Percentiles rank a stretch among this genome's conserved stretches.
Conservation (phyloP, 2,888 invertebrate genomes). For the Glyphotaelius pellucidus region DNA sequence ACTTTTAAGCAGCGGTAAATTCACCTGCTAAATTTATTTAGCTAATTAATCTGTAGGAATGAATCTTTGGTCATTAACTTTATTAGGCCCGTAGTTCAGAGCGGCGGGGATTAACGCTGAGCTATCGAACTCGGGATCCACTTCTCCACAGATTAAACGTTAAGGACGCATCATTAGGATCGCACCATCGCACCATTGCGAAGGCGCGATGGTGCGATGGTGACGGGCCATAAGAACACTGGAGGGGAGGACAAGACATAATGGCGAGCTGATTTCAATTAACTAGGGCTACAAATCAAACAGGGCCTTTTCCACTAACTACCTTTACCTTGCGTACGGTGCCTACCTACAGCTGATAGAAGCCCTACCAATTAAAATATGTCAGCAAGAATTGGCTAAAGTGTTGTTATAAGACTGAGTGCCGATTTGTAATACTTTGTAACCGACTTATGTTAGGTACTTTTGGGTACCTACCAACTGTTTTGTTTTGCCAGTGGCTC, state of each 20-base stretch:
- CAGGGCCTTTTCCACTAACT: background rate
- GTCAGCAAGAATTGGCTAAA: conserved; percentile 23
- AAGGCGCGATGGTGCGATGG: conserved; percentile 40
- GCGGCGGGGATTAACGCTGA: conserved; percentile 24
- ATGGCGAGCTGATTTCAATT: conserved; percentile 76
- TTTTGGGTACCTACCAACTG: no score
- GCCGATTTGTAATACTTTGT: background rate
- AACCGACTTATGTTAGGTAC: background rate
- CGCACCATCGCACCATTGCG: no score
- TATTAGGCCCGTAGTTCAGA: conserved; percentile 40
- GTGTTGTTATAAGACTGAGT: background rate
- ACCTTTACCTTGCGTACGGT: background rate
- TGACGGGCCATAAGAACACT: conserved; percentile 55
- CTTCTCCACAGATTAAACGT: conserved; percentile 48
- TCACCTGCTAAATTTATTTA: background rate
- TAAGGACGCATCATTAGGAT: no score
- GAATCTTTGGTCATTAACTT: conserved; percentile 43
- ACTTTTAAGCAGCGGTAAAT: background rate
- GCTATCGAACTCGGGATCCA: conserved; percentile 35
- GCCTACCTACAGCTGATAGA: background rate
- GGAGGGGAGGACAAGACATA: conserved; percentile 69
- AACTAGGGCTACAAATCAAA: conserved; percentile 77
- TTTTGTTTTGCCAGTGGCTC: no score
- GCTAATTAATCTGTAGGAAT: background rate
- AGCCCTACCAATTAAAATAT: conserved; percentile 28